Evolutionary conservation across 2,797 vertebrate genomes (phyloP), one percentile per base, ranked within the genome.

Genomic region (Malurus leucopterus): DNA sequence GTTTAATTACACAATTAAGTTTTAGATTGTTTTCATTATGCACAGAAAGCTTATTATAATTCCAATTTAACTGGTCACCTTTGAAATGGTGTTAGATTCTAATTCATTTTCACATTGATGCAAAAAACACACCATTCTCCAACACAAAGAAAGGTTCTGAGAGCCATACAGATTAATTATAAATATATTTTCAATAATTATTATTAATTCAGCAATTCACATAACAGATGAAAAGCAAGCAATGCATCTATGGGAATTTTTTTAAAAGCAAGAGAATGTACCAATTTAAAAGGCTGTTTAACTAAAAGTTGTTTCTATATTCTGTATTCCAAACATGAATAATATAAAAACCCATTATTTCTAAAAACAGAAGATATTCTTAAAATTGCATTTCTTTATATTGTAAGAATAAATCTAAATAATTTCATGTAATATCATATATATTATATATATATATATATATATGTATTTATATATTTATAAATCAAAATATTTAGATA

Each of bases 1-100:
- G 36, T 93, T 95, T 93, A 96, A 95, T 95, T 93, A 91, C 59
- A 79, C 84, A 94, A 86, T 94, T 91, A 93, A 75, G 71, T 79
- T 88, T 93, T 92, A 92, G 61, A 81, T 94, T 79, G 40, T 84
- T 93, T 95, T 82, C 64, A 87, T 95, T 95, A 72, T 32, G 20
- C 76, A 69, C 53, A 84, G 59, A 63, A 96, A 88, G 26, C 51
- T 65, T 75, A 65, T 78, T 89, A 61, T 61, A 70, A 62, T 94
- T 94, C 24, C 70, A 69, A 17, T 91, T 93, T 91, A 59, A 74
- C 36, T 79, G n/a, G 65, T 89, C 34, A 41, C 87, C 74, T 86
- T 86, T 83, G 78, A 90, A 69, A 55, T 51, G 21, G 41, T 67
- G 38, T 86, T 63, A 69, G 11, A 71, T 64, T 68, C 26, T 61